Evolutionary conservation across 2,888 invertebrate species (phyloP).

Genomic region (Acrobasis suavella): DNA sequence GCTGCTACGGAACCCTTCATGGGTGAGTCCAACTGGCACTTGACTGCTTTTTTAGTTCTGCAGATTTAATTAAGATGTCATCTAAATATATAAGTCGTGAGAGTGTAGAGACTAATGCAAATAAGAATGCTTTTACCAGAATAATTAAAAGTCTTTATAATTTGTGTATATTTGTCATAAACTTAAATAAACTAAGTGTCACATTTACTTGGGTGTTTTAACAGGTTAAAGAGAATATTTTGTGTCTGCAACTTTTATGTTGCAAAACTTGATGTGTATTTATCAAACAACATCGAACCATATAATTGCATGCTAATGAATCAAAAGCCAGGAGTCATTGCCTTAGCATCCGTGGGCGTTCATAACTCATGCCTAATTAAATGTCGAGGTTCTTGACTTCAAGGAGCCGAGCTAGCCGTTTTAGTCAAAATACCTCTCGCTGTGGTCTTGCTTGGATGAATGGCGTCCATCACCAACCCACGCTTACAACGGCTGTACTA

Average conservation of each 20-base stretch:
- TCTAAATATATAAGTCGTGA: too few species aligned
- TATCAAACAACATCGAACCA: constrained; percentile 33
- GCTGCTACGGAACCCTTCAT: too few species aligned
- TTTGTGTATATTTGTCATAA: too few species aligned
- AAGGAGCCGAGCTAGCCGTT: constrained; percentile 36
- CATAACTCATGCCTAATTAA: constrained; percentile 75
- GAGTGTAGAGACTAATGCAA: too few species aligned
- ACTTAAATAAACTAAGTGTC: too few species aligned
- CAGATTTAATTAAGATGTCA: too few species aligned
- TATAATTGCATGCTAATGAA: constrained; percentile 62
- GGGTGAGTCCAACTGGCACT: too few species aligned
- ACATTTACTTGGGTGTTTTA: constrained; percentile 6
- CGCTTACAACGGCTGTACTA: constrained; percentile 34
- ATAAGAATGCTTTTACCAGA: too few species aligned
- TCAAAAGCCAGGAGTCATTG: constrained; percentile 70
- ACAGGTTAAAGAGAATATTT: constrained; percentile 6
- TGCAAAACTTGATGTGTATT: constrained; percentile 38
- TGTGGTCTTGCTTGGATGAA: constrained; percentile 37
- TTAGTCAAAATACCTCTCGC: constrained; percentile 44
- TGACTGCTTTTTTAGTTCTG: neutral
- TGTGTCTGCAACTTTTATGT: constrained; percentile 26
- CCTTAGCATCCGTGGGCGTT: constrained; percentile 64
- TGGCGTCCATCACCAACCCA: constrained; percentile 40
- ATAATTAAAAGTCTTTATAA: neutral
- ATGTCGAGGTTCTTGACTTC: constrained; percentile 71